Conservation (phyloP, 2,113 vertebrate species). For the Verasper variegatus region DNA sequence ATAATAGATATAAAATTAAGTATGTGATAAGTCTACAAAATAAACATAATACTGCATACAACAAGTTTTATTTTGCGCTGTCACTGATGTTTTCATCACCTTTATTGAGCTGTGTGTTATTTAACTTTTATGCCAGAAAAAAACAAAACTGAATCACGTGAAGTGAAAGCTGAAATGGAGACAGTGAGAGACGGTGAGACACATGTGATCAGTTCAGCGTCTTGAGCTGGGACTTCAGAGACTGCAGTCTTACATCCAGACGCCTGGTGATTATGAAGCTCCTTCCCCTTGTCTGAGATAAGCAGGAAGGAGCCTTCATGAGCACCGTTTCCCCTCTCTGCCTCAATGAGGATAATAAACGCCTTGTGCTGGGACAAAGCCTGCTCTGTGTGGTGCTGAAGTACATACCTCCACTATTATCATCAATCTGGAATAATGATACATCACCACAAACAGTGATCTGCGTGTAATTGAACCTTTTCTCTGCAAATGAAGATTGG, state of each 20-base stretch:
- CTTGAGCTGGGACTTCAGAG: conserved; percentile 26
- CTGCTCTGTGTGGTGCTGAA: conserved; percentile 53
- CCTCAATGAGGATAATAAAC: conserved; percentile 62
- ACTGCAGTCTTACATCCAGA: conserved; percentile 52
- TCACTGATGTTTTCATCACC: background rate
- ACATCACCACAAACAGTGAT: conserved; percentile 53
- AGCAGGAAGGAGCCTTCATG: conserved; percentile 56
- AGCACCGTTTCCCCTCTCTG: conserved; percentile 51
- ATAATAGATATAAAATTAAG: too few species aligned
- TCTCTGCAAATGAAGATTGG: conserved; percentile 22
- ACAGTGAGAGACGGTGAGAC: conserved; percentile 15
- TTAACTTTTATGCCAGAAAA: background rate
- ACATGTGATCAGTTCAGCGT: conserved; percentile 35
- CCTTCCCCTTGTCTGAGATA: conserved; percentile 64
- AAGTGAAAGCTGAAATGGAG: conserved; percentile 21
- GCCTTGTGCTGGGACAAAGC: conserved; percentile 72
- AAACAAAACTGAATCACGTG: background rate
- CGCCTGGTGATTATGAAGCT: conserved; percentile 67
- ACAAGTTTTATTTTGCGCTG: background rate
- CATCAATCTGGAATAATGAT: conserved; percentile 57
- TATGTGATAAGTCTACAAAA: too few species aligned
- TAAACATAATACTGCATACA: background rate
- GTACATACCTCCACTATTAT: conserved; percentile 55
- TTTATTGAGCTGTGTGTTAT: background rate
- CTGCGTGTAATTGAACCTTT: conserved; percentile 47